These are phyloP conservation scores for Esox lucius DNA, from an alignment of 2,797 vertebrate species.

Conservation along the genomic window DNA sequence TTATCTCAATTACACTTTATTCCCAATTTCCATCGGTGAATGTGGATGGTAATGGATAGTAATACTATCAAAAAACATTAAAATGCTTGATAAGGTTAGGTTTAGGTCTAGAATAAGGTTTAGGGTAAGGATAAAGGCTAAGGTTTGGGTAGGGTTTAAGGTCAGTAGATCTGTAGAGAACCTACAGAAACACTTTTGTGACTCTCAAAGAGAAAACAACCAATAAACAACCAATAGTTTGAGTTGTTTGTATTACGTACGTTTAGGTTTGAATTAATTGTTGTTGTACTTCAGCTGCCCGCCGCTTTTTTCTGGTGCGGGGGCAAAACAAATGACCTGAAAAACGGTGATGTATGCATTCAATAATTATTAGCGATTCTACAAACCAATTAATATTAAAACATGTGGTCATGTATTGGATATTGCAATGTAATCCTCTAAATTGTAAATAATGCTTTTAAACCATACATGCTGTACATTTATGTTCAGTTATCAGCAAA, in stretches of 20 bases:
- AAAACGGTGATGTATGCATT: background rate
- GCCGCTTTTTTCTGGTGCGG: background rate
- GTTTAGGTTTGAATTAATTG: background rate
- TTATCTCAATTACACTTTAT: too few relatives aligned
- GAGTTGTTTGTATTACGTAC: background rate
- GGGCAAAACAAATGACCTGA: background rate
- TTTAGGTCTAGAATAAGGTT: too few relatives aligned
- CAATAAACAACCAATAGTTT: background rate
- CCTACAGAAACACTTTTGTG: too few relatives aligned
- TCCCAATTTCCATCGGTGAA: background rate
- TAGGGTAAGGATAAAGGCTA: too few relatives aligned
- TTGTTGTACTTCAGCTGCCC: background rate
- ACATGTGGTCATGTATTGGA: background rate
- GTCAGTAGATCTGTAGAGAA: too few relatives aligned
- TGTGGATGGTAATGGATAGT: too few relatives aligned
- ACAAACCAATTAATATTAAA: background rate
- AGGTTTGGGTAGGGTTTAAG: too few relatives aligned
- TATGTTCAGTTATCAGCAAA: background rate
- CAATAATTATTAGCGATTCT: background rate
- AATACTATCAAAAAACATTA: too few relatives aligned
- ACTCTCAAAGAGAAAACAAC: background rate
- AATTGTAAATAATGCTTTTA: slow-evolving; percentile 1
- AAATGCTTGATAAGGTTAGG: too few relatives aligned
- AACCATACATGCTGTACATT: background rate
- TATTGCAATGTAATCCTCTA: slow-evolving; percentile 9